A percentile compares a stretch with the other conserved stretches of the same genome.
phyloP scores from a whole-genome alignment of 2,797 vertebrate genomes.

The Eulemur coronatus region DNA sequence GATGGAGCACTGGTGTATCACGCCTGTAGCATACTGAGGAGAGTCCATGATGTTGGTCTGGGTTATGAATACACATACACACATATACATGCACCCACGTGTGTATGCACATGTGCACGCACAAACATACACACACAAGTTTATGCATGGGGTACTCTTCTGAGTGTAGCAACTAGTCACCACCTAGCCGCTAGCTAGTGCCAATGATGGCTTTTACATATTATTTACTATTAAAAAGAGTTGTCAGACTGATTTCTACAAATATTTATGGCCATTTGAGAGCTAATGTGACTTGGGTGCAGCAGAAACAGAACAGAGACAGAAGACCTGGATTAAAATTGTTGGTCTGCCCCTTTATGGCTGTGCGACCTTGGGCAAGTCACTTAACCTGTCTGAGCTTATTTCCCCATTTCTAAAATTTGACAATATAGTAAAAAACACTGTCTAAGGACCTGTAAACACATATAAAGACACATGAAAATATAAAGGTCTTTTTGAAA shows the following conservation, averaged over 20 bases:
- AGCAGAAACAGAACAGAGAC: not conserved
- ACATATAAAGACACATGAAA: not conserved
- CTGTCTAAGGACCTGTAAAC: not conserved
- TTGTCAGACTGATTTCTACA: not conserved
- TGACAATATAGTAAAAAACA: not conserved
- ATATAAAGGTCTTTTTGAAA: not conserved
- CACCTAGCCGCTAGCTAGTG: not conserved
- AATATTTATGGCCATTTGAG: not conserved
- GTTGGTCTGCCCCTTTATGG: not conserved
- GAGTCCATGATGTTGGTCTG: not conserved
- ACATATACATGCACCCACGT: not conserved
- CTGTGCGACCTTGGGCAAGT: not conserved
- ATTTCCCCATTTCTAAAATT: constrained; percentile 42
- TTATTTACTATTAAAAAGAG: constrained; percentile 28
- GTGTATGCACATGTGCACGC: not conserved
- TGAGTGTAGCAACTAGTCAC: not conserved
- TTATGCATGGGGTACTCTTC: not conserved
- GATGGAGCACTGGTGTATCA: not conserved
- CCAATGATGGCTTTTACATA: not conserved
- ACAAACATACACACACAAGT: not conserved
- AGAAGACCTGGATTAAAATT: not conserved
- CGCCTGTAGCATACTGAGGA: not conserved
- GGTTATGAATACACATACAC: not conserved
- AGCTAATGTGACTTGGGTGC: not conserved
- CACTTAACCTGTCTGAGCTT: constrained; percentile 24